phyloP scores from a whole-genome alignment of 2,113 vertebrate species.

The Atlantisia rogersi region DNA sequence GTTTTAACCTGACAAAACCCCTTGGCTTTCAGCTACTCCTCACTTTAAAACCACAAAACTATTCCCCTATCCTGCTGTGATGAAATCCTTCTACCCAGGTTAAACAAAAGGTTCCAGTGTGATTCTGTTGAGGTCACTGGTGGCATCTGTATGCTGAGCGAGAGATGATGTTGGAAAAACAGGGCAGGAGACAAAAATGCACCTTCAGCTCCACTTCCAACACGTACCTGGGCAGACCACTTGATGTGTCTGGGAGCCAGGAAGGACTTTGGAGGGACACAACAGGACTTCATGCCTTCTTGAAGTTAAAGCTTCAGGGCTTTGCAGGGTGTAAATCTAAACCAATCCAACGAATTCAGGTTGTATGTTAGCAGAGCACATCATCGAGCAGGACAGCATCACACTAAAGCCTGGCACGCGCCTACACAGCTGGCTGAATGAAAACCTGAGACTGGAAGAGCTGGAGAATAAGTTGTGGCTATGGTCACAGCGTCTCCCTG shows the following conservation, averaged over 20 bases:
- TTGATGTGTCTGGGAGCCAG: not conserved
- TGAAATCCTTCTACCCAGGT: not conserved
- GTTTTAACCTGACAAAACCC: not conserved
- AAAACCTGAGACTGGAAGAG: not conserved
- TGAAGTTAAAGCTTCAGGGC: not conserved
- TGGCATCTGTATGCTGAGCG: fast-evolving
- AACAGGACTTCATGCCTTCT: not conserved
- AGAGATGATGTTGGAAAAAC: not conserved
- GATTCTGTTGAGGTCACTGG: not conserved
- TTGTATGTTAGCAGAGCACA: not conserved
- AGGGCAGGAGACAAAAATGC: not conserved
- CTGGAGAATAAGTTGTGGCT: not conserved
- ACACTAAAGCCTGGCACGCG: not conserved
- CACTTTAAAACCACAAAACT: not conserved
- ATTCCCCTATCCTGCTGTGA: not conserved
- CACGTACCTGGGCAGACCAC: not conserved
- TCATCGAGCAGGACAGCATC: fast-evolving
- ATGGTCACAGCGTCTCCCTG: not conserved
- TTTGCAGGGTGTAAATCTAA: not conserved
- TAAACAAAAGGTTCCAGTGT: not conserved
- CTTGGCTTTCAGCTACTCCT: not conserved
- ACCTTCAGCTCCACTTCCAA: not conserved
- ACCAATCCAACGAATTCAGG: not conserved
- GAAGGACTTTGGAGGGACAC: not conserved
- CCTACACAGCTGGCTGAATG: not conserved